Evolutionary conservation across 2,888 invertebrate species (phyloP), one percentile per base, ranked within the genome.

Genomic region (Hypolimnas misippus): DNA sequence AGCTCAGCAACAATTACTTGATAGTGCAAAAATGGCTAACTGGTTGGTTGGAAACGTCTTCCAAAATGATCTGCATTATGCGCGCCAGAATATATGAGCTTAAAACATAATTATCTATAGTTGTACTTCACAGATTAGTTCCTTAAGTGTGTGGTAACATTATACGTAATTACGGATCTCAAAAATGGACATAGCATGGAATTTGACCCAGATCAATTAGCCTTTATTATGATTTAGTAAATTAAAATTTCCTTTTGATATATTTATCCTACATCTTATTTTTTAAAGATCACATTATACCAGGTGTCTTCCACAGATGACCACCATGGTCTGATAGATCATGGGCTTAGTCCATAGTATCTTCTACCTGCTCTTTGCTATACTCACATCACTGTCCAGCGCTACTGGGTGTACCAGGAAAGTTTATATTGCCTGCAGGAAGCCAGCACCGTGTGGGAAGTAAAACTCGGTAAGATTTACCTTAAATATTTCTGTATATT

Each of bases 371-470:
- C 59, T 84, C 17, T 67, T 75, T 51, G 76, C 74, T 44, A 62
- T 85, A 31, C 67, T 83, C 21, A 67, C 77, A 2, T 63, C 84
- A 55, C 40, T 84, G 31, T 76, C 73, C n/a, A 57, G 79, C 19
- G 83, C 72, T 52, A 66, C 67, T 58, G 79, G 81, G 61, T 87
- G 86, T 70, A 85, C 86, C 2, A 84, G 68, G 67, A 87, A 87
- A 63, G 82, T 85, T 6, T 87, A 87, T 66, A 83, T 87, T 25
- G 83, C 86, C 63, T 87, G 87, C 76, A 78, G 85, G 65, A 62
- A 79, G 10, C 87, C 87, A 0, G 83, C 83, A 1, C 86, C 87
- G 67, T 87, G 87, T 66, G 78, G 71, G 65, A 85, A 87, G 76
- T 83, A 69, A 33, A 78, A 21, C 6, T 49, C 16, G 44, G 44